A percentile compares a stretch with the other conserved stretches of the same genome.
phyloP scores from a whole-genome alignment of 2,113 vertebrate species.

The Etia nguti region DNA sequence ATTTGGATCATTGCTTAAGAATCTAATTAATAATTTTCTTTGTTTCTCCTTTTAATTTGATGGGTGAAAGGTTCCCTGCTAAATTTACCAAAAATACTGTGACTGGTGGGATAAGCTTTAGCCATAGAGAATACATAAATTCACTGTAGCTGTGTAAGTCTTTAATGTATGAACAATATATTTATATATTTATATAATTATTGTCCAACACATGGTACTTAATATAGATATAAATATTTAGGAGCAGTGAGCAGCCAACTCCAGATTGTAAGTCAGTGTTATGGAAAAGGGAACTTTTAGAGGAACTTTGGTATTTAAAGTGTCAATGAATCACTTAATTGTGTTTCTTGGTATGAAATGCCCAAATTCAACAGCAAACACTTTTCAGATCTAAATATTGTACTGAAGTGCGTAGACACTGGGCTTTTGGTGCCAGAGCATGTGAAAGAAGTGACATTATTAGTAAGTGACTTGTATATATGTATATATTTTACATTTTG shows the following conservation, averaged over 20 bases:
- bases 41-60: background rate
- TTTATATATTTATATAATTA: background rate
- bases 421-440: background rate
- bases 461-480: too few species aligned
- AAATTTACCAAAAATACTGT: background rate
- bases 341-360: background rate
- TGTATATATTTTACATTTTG: too few species aligned
- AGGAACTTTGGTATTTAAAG: background rate
- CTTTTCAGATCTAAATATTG: background rate
- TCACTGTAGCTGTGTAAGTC: background rate
- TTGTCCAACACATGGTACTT: background rate
- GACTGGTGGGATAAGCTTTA: background rate
- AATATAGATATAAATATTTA: background rate
- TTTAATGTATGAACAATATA: background rate
- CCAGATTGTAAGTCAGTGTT: background rate
- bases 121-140: background rate
- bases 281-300: accelerated
- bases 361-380: background rate
- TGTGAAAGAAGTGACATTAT: background rate
- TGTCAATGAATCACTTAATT: background rate
- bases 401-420: background rate
- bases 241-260: background rate
- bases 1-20: background rate
- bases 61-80: accelerated
- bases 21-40: background rate